These are phyloP conservation scores for Tichodroma muraria DNA, from an alignment of 2,113 vertebrate genomes.

Conservation along the genomic window DNA sequence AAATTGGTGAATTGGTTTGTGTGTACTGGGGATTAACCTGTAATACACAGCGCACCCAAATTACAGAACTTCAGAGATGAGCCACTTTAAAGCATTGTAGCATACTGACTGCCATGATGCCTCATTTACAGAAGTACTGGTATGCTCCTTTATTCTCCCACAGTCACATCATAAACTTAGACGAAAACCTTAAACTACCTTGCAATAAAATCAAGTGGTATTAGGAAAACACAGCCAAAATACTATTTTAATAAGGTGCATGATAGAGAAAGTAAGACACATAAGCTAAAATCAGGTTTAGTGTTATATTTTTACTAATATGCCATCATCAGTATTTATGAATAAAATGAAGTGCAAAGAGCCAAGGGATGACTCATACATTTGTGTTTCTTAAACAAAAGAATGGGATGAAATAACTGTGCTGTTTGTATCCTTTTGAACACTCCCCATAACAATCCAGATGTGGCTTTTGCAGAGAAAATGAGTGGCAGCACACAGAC, in stretches of 20 bases:
- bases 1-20: constrained; percentile 35
- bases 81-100: not conserved
- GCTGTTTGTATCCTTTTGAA: not conserved
- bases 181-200: not conserved
- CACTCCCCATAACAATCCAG: not conserved
- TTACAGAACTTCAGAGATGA: not conserved
- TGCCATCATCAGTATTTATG: not conserved
- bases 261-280: not conserved
- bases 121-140: not conserved
- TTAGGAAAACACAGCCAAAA: not conserved
- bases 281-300: not conserved
- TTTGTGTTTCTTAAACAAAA: not conserved
- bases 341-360: not conserved
- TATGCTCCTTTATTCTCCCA: not conserved
- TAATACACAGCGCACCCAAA: not conserved
- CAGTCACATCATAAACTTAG: not conserved
- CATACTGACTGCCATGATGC: not conserved
- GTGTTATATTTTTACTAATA: not conserved
- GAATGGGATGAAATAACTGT: not conserved
- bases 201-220: not conserved
- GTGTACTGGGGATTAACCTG: constrained; percentile 16
- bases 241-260: not conserved
- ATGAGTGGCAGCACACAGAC: not conserved
- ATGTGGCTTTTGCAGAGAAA: not conserved
- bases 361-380: not conserved